Evolutionary conservation across 1,140 invertebrate genomes (phyloP).

Genomic region (Drosophila seguyi): DNA sequence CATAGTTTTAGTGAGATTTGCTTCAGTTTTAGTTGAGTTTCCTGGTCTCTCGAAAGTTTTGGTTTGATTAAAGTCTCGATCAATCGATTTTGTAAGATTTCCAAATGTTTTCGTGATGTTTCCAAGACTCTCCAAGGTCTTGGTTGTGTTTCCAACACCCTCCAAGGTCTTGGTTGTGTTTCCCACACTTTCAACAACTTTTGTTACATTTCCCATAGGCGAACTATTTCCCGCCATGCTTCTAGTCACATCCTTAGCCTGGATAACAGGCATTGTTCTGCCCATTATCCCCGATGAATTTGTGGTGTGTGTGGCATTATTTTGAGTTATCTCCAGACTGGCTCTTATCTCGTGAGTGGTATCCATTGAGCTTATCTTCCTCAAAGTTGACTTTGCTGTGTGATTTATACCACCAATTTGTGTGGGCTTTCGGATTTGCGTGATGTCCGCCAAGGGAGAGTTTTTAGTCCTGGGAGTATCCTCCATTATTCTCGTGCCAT

Average conservation of each 20-base stretch:
- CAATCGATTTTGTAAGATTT: conserved; percentile 6
- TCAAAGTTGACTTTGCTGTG: not conserved
- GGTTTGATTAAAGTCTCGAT: conserved; percentile 4
- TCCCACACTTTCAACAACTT: conserved; percentile 2
- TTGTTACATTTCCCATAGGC: conserved; percentile 5
- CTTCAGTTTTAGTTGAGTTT: conserved; percentile 13
- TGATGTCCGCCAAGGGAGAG: conserved; percentile 18
- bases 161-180: not conserved
- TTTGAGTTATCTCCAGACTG: conserved; percentile 4
- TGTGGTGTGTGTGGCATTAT: conserved; percentile 41
- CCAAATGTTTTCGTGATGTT: not conserved
- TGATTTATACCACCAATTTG: conserved; percentile 8
- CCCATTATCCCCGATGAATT: not conserved
- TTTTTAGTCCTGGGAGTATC: not conserved
- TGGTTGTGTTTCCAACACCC: conserved; percentile 17
- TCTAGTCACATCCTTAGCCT: conserved; percentile 9
- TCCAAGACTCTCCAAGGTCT: conserved; percentile 19
- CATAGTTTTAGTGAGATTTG: conserved; percentile 16
- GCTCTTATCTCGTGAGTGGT: conserved; percentile 33
- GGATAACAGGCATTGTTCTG: conserved; percentile 38
- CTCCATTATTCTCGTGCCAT: conserved; percentile 5
- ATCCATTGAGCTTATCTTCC: conserved; percentile 25
- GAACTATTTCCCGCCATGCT: not conserved
- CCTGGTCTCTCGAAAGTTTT: not conserved
- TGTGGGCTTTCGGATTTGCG: conserved; percentile 27